These are phyloP conservation scores for Odontomyia ornata DNA, from an alignment of 2,888 invertebrate genomes.

Conservation along the genomic window DNA sequence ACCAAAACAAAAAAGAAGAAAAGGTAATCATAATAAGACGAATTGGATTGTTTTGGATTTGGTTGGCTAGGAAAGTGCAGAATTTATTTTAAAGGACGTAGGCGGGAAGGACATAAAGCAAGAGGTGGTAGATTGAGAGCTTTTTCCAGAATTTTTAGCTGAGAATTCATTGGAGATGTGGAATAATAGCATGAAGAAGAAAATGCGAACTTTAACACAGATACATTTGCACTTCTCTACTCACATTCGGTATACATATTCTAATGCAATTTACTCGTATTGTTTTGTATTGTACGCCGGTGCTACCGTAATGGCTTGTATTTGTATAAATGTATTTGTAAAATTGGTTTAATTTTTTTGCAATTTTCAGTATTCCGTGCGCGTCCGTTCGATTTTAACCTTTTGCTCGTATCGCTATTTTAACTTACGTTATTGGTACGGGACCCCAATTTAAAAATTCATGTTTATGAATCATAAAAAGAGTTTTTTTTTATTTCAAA, in stretches of 20 bases:
- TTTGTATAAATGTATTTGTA: too few species aligned
- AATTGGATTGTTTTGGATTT: not conserved
- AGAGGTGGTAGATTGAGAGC: not conserved
- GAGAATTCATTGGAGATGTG: not conserved
- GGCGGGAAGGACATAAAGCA: not conserved
- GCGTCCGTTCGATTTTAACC: too few species aligned
- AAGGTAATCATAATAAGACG: not conserved
- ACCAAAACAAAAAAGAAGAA: conserved; percentile 39
- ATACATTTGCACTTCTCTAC: not conserved
- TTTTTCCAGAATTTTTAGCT: not conserved
- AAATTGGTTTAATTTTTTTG: too few species aligned
- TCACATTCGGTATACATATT: not conserved
- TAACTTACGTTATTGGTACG: too few species aligned
- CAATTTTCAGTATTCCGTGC: too few species aligned
- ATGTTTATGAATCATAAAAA: too few species aligned
- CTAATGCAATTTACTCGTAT: not conserved
- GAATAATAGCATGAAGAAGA: not conserved
- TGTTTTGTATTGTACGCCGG: not conserved
- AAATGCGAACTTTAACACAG: conserved; percentile 29
- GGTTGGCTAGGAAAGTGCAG: not conserved
- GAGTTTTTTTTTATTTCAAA: too few species aligned
- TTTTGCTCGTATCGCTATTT: too few species aligned
- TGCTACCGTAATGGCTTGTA: too few species aligned
- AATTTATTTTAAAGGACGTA: not conserved
- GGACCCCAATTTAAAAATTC: too few species aligned